Percentiles rank a stretch among this genome's conserved stretches.
Conservation (phyloP, 2,888 invertebrate species). For the Polydrusus pterygomalis region DNA sequence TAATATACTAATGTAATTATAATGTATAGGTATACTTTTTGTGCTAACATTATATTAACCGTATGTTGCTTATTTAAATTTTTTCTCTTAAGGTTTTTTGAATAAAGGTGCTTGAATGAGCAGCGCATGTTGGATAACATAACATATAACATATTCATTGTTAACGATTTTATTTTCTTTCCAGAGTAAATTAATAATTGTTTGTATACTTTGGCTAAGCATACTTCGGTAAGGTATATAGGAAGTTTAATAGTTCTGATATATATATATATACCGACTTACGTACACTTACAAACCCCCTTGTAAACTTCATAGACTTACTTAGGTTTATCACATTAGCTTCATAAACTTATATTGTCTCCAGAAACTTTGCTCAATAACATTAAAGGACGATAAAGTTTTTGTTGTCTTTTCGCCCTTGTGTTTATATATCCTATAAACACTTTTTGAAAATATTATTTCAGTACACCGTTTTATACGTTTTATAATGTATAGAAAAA, state of each 20-base stretch:
- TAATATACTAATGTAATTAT: too few relatives aligned
- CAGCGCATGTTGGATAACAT: too few relatives aligned
- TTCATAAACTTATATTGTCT: neutral
- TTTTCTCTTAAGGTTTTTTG: too few relatives aligned
- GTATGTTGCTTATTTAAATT: too few relatives aligned
- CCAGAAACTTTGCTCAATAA: neutral
- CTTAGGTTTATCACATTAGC: slow-evolving; percentile 1
- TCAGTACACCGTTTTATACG: neutral
- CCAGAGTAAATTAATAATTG: too few relatives aligned
- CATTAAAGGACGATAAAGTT: neutral
- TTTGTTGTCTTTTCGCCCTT: neutral
- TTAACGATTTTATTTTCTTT: too few relatives aligned
- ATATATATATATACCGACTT: neutral
- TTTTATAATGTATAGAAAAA: neutral
- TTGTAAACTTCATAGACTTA: neutral
- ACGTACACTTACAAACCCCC: neutral
- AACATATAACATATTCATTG: too few relatives aligned
- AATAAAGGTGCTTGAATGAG: too few relatives aligned
- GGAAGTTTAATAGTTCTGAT: neutral
- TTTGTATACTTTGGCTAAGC: too few relatives aligned
- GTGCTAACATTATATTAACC: too few relatives aligned
- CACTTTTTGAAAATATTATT: neutral
- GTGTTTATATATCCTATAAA: neutral
- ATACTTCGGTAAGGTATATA: too few relatives aligned
- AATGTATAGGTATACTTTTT: too few relatives aligned